A percentile compares a stretch with the other conserved stretches of the same genome.
Conservation (phyloP, 2,113 vertebrate species). For the Mustelus asterias region DNA sequence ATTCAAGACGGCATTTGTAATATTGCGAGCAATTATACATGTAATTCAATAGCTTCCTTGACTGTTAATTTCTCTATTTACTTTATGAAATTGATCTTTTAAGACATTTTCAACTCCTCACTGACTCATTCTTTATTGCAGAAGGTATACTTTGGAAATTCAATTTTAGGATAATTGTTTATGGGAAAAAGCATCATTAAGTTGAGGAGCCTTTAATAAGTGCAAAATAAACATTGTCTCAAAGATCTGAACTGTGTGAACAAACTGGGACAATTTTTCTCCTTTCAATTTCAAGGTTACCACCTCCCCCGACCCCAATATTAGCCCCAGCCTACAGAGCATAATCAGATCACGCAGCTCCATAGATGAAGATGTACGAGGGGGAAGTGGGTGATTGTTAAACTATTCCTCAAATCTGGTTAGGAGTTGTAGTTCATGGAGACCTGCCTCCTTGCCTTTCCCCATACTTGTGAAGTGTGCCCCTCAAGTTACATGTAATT, state of each 20-base stretch:
- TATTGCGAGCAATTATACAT: neutral
- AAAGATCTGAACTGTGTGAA: neutral
- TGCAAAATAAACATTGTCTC: neutral
- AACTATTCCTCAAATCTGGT: neutral
- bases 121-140: neutral
- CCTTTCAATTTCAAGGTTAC: neutral
- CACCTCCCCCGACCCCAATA: neutral
- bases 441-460: no score
- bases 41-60: neutral
- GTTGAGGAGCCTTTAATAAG: neutral
- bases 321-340: neutral
- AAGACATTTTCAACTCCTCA: neutral
- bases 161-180: neutral
- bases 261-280: neutral
- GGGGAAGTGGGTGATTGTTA: neutral
- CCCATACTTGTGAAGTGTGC: no score
- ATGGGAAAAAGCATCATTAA: neutral
- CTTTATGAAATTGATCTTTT: neutral
- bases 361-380: neutral
- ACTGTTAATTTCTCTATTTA: neutral
- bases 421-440: neutral
- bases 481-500: no score
- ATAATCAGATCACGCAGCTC: neutral
- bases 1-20: neutral
- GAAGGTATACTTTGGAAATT: neutral